Evolutionary conservation across 2,888 invertebrate genomes (phyloP).

Genomic region (Brenthis ino): DNA sequence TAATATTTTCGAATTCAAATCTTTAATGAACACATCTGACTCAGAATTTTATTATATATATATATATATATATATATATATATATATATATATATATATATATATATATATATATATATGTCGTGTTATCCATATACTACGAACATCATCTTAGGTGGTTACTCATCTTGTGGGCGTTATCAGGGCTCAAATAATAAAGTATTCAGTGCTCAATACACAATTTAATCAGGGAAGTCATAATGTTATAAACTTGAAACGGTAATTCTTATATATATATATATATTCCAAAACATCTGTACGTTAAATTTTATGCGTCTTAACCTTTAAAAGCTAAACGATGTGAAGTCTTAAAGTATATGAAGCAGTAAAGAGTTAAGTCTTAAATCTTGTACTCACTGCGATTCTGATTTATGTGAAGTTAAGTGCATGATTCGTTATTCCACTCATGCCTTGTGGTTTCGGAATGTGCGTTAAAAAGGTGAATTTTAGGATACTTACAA

Average conservation of each 20-base stretch:
- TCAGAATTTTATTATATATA: too few relatives aligned
- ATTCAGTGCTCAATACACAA: too few relatives aligned
- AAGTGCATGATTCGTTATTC: conserved; percentile 24
- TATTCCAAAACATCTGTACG: neutral
- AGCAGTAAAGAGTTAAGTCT: conserved; percentile 9
- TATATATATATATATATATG: conserved; percentile 2
- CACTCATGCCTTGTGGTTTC: neutral
- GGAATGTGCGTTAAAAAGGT: conserved; percentile 3
- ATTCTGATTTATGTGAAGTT: conserved; percentile 25
- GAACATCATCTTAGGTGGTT: too few relatives aligned
- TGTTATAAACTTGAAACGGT: too few relatives aligned
- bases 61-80: conserved; percentile 1
- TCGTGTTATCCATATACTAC: too few relatives aligned
- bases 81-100: neutral
- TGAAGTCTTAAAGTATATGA: conserved; percentile 26
- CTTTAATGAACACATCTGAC: too few relatives aligned
- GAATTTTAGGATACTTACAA: neutral
- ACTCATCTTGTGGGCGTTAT: too few relatives aligned
- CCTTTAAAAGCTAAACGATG: conserved; percentile 22
- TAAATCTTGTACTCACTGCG: conserved; percentile 13
- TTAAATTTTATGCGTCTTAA: conserved; percentile 5
- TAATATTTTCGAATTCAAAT: too few relatives aligned
- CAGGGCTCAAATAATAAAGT: too few relatives aligned
- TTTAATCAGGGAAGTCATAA: too few relatives aligned
- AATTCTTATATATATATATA: too few relatives aligned